Evolutionary conservation across 2,888 invertebrate genomes (phyloP), one percentile per base, ranked within the genome.

Genomic region (Drosophila kuntzei): DNA sequence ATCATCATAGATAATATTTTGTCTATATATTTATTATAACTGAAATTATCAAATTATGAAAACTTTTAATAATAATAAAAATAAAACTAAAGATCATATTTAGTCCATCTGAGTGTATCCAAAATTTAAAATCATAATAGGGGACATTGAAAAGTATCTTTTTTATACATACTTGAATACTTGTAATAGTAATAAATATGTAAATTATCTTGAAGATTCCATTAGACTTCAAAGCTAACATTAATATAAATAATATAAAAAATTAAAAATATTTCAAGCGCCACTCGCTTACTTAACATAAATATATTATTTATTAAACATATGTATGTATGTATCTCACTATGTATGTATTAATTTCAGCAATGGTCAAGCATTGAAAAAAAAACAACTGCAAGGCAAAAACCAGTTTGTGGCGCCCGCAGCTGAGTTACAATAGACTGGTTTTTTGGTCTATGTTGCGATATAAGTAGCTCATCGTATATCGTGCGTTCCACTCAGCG

Each of bases 391-490:
- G 11, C 27, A 47, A 32, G 29, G 49, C 41, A 7, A 65, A 76
- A 82, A 82, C 82, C 25, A 71, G 82, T 82, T 79, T 79, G 51
- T 41, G 18, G 54, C 64, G 70, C 71, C 69, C 65, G 59, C 64
- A 72, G 78, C 54, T 57, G 34, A 73, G 46, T 76, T 73, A 68
- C 65, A 70, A 51, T 65, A 51, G 80, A 83, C 82, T 63, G 84
- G 87, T 83, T 82, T 63, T 61, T 36, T 46, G 6, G 29, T 51
- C 50, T 50, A 60, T 43, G 46, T 32, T 34, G 39, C 16, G 66
- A 60, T 61, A 55, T 29, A 63, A 43, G 55, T 43, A 44, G 39
- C 41, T 27, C 60, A 64, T n/a, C 39, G 41, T n/a, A 22, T 25
- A 34, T 18, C 25, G 46, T 16, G 25, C 12, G 54, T 25, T 54